Evolutionary conservation across 2,888 invertebrate genomes (phyloP).

Genomic region (Apotomis betuletana): DNA sequence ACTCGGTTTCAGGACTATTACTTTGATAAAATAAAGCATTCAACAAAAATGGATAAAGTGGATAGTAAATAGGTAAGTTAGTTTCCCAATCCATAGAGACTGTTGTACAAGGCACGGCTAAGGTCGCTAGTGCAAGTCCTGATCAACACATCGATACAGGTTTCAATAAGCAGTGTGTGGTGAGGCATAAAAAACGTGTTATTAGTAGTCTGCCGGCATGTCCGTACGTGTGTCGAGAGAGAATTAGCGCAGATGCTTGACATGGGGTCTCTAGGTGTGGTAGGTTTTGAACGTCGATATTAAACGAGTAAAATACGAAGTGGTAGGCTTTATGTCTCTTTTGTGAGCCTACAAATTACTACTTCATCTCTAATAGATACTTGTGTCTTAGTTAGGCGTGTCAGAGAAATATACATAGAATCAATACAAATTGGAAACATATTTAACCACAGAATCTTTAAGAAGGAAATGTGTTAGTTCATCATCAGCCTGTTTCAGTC

Average conservation of each 20-base stretch:
- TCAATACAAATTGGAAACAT: too few relatives aligned
- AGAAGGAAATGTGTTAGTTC: too few relatives aligned
- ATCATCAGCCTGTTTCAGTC: too few relatives aligned
- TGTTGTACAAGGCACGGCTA: constrained; percentile 3
- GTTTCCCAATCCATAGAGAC: constrained; percentile 12
- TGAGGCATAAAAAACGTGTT: constrained; percentile 72
- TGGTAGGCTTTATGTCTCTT: too few relatives aligned
- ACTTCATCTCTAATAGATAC: too few relatives aligned
- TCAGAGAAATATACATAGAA: too few relatives aligned
- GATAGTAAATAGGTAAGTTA: neutral
- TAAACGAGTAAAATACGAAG: neutral
- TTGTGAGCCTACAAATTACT: too few relatives aligned
- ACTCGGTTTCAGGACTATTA: too few relatives aligned
- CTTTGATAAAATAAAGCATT: too few relatives aligned
- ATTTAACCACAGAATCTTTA: too few relatives aligned
- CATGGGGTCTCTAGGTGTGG: constrained; percentile 55
- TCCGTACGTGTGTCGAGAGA: constrained; percentile 66
- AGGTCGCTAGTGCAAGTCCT: constrained; percentile 51
- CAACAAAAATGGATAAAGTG: too few relatives aligned
- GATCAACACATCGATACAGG: constrained; percentile 71
- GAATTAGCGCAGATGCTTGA: constrained; percentile 62
- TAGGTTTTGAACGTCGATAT: constrained; percentile 42
- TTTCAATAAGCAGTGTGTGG: constrained; percentile 78
- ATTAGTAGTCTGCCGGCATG: constrained; percentile 69
- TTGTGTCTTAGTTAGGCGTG: too few relatives aligned